Base-by-base conservation (phyloP, 2,888 invertebrate species). In the Mamestra brassicae region DNA sequence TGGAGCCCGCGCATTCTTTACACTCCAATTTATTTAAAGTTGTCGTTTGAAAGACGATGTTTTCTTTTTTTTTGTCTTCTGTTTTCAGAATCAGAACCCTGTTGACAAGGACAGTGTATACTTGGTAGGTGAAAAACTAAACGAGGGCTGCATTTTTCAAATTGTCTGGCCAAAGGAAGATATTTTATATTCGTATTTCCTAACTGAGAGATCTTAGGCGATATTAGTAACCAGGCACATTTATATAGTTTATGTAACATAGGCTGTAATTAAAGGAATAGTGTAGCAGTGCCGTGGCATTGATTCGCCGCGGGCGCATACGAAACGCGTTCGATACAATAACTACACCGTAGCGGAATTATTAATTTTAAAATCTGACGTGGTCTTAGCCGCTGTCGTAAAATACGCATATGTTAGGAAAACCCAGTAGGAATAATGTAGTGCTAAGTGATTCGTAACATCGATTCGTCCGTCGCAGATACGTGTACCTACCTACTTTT, bases 321-420 rank as follows among this genome's bases (percentile, higher is more conserved):
- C 62, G 69, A 66, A 34, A 80, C 75, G 78, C 65, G 62, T 69
- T 57, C 63, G 52, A 10, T 45, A 52, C 81, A 71, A 84, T 81
- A 78, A 77, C 71, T 36, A 50, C 38, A 62, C 67, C 78, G 70
- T 79, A 47, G 71, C 71, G 38, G 65, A 73, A 71, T 60, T 55
- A 74, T 79, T 79, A 67, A 76, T 72, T 69, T 66, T 36, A 60
- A 68, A 75, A 63, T 34, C 67, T 85, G 81, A 85, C 74, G 85
- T 85, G 74, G 63, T 55, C 47, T n/a, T 17, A 13, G 11, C 10
- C n/a, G 1, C 13, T 60, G 54, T 47, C 45, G 63, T 70, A 42
- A 64, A 78, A 55, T 26, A 69, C 11, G 36, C 34, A 61, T 15
- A 36, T 34, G 17, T 66, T 54, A 38, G 17, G 7, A 52, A 75